Conservation (phyloP, 2,797 vertebrate species). For the Psittacula derbiana region DNA sequence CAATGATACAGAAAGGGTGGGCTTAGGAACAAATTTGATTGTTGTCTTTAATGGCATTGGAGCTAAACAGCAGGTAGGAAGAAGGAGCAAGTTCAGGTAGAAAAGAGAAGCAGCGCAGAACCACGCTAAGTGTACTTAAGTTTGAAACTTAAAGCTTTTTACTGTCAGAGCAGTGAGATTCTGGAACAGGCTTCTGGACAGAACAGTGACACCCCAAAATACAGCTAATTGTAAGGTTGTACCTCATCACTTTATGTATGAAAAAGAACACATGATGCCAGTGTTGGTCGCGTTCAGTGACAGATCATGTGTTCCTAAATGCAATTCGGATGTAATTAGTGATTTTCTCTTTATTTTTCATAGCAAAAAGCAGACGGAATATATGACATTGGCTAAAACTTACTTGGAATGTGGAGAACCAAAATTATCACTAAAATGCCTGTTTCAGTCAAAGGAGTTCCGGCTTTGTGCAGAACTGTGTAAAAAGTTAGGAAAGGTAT, state of each 20-base stretch:
- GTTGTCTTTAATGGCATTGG: neutral
- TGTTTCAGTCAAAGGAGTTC: conserved; percentile 78
- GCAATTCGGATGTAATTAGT: neutral
- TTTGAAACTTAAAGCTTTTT: neutral
- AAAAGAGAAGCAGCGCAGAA: neutral
- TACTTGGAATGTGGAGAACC: conserved; percentile 80
- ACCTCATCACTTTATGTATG: neutral
- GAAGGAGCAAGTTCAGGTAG: neutral
- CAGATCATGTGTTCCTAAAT: neutral
- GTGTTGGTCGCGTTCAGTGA: neutral
- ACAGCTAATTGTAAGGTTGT: neutral
- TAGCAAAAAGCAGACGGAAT: conserved; percentile 81
- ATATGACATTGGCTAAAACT: conserved; percentile 78
- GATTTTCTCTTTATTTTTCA: conserved; percentile 9
- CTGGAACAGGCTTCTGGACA: neutral
- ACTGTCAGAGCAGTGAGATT: neutral
- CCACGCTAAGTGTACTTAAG: neutral
- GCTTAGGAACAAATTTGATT: neutral
- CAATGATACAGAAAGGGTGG: neutral
- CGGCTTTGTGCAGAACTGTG: conserved; percentile 78
- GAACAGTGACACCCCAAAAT: neutral
- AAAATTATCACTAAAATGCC: conserved; percentile 79
- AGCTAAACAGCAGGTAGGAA: neutral
- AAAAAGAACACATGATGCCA: neutral
- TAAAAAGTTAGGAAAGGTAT: conserved; percentile 80